A percentile compares a stretch with the other conserved stretches of the same genome.
Evolutionary conservation across 1,140 invertebrate genomes (phyloP).

Genomic region (Mizuhopecten yessoensis): DNA sequence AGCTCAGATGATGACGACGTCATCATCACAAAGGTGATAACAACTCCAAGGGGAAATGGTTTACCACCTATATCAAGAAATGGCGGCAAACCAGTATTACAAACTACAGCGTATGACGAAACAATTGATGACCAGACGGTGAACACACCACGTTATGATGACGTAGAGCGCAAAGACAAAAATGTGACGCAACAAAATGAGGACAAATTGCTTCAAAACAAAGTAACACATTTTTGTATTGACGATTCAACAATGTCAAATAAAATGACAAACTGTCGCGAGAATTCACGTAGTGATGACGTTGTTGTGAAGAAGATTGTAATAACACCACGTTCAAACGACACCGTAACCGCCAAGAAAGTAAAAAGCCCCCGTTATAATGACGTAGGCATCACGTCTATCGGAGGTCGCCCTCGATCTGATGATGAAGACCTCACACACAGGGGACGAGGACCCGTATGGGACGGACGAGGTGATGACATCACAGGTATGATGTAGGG

Average conservation of each 20-base stretch:
- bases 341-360: not conserved
- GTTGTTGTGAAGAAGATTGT: not conserved
- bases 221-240: not conserved
- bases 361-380: not conserved
- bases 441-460: not conserved
- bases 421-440: not conserved
- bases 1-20: not conserved
- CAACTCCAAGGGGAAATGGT: not conserved
- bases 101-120: not conserved
- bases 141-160: not conserved
- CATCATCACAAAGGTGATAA: not conserved
- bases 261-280: not conserved
- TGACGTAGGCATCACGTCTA: not conserved
- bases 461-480: not conserved
- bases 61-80: not conserved
- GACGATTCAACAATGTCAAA: not conserved
- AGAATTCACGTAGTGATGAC: not conserved
- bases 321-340: not conserved
- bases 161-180: not conserved
- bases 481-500: not conserved
- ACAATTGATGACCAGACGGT: not conserved
- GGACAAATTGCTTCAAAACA: not conserved
- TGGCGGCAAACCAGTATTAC: not conserved
- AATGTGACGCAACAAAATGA: not conserved
- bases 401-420: not conserved